Percentiles rank a stretch among this genome's conserved stretches.
Evolutionary conservation across 1,140 invertebrate genomes (phyloP).

Genomic region (Holcopasites calliopsidis): DNA sequence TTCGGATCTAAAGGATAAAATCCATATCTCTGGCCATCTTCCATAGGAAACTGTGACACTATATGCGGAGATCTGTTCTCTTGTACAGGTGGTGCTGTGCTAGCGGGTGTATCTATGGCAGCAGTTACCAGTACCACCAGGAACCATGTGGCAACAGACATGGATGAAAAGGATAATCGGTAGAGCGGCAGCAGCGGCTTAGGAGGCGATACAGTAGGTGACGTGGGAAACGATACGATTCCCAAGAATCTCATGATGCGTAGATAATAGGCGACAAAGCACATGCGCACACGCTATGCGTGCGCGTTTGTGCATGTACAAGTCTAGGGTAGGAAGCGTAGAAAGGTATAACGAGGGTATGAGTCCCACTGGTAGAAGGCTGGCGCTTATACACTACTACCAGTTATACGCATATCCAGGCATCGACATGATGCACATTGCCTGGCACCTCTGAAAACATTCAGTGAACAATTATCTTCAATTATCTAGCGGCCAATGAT

Average conservation of each 20-base stretch:
- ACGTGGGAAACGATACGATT: slow-evolving; percentile 63
- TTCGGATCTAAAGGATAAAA: slow-evolving; percentile 70
- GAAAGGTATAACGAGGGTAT: slow-evolving; percentile 53
- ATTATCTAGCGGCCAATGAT: neutral
- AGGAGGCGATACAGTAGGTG: slow-evolving; percentile 44
- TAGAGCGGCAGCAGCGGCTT: slow-evolving; percentile 19
- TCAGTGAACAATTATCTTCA: neutral
- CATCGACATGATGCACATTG: slow-evolving; percentile 67
- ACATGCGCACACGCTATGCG: slow-evolving; percentile 59
- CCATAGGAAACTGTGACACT: slow-evolving; percentile 67
- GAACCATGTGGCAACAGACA: slow-evolving; percentile 63
- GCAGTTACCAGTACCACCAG: slow-evolving; percentile 61
- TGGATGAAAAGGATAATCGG: slow-evolving; percentile 51
- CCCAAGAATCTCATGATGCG: slow-evolving; percentile 73
- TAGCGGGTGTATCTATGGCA: slow-evolving; percentile 62
- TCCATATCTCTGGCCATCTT: slow-evolving; percentile 52
- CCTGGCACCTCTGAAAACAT: slow-evolving; percentile 67
- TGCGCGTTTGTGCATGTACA: slow-evolving; percentile 61
- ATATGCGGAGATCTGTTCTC: slow-evolving; percentile 67
- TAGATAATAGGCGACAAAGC: slow-evolving; percentile 58
- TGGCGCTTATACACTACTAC: slow-evolving; percentile 68
- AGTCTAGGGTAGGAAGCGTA: slow-evolving; percentile 61
- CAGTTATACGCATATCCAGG: slow-evolving; percentile 61
- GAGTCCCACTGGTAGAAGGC: slow-evolving; percentile 62
- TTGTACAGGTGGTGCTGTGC: slow-evolving; percentile 41